Conservation (phyloP, 2,888 invertebrate genomes). For the Uloborus plumipes region DNA sequence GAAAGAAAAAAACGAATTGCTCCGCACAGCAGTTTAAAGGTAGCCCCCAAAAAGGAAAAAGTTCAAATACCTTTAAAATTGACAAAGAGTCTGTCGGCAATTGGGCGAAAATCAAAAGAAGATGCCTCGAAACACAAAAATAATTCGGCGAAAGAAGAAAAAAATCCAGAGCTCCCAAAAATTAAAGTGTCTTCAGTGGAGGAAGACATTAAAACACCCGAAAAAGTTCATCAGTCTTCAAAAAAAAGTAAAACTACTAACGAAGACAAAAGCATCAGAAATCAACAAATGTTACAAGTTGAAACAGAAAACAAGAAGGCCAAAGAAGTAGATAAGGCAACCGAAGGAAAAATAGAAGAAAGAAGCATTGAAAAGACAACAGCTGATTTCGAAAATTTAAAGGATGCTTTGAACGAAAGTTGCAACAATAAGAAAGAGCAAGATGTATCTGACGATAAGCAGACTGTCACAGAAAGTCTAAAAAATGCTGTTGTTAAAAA, state of each 20-base stretch:
- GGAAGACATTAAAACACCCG: background rate
- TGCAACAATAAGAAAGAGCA: background rate
- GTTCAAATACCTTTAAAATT: constrained; percentile 8
- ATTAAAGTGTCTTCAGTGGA: constrained; percentile 43
- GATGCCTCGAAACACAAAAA: constrained; percentile 12
- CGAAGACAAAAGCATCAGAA: constrained; percentile 14
- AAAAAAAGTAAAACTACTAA: background rate
- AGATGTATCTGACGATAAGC: background rate
- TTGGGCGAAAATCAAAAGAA: constrained; percentile 2
- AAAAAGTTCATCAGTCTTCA: background rate
- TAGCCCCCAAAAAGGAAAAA: too few species aligned
- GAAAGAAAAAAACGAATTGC: too few species aligned
- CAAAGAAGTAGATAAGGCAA: background rate
- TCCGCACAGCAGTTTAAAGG: too few species aligned
- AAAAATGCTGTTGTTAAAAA: too few species aligned
- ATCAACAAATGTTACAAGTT: constrained; percentile 5
- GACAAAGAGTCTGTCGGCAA: constrained; percentile 24
- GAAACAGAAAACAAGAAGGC: constrained; percentile 9
- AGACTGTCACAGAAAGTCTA: background rate
- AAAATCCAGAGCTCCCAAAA: constrained; percentile 23
- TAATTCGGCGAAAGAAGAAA: constrained; percentile 22
- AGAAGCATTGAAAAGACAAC: constrained; percentile 12
- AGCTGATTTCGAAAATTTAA: constrained; percentile 6
- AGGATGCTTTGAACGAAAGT: background rate
- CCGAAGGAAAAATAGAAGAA: background rate